Evolutionary conservation across 2,113 vertebrate species (phyloP).

Genomic region (Periophthalmus modestus): DNA sequence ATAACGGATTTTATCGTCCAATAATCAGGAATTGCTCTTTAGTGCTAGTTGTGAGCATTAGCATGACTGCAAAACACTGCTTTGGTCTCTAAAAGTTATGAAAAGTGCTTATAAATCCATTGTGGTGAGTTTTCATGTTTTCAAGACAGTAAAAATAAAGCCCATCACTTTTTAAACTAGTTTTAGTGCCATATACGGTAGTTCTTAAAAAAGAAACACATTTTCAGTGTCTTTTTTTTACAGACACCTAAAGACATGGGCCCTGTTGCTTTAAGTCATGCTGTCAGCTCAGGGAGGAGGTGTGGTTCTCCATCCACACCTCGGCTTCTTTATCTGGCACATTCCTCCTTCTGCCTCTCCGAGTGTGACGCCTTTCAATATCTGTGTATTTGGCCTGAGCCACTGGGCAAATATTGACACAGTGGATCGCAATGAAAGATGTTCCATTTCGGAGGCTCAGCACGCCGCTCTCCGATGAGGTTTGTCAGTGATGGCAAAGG

Average conservation of each 20-base stretch:
- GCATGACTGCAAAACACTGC: no score
- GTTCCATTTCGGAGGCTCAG: conserved; percentile 35
- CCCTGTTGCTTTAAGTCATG: not conserved
- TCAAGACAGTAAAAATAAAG: no score
- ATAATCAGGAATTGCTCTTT: no score
- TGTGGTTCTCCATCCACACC: conserved; percentile 7
- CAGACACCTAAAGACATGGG: not conserved
- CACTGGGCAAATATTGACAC: conserved; percentile 64
- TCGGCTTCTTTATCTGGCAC: not conserved
- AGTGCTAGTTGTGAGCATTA: no score
- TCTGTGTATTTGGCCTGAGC: conserved; percentile 50
- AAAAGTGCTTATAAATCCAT: no score
- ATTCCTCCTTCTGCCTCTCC: not conserved
- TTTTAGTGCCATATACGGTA: no score
- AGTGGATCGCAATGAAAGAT: conserved; percentile 48
- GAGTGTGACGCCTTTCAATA: conserved; percentile 55
- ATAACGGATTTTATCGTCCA: no score
- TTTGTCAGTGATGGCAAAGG: not conserved
- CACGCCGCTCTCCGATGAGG: conserved; percentile 20
- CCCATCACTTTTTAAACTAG: no score
- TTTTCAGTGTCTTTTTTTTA: not conserved
- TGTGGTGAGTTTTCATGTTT: no score
- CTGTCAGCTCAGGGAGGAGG: not conserved
- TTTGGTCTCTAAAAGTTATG: no score
- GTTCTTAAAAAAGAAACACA: no score